Conservation (phyloP, 1,140 invertebrate species). For the Drosophila athabasca region DNA sequence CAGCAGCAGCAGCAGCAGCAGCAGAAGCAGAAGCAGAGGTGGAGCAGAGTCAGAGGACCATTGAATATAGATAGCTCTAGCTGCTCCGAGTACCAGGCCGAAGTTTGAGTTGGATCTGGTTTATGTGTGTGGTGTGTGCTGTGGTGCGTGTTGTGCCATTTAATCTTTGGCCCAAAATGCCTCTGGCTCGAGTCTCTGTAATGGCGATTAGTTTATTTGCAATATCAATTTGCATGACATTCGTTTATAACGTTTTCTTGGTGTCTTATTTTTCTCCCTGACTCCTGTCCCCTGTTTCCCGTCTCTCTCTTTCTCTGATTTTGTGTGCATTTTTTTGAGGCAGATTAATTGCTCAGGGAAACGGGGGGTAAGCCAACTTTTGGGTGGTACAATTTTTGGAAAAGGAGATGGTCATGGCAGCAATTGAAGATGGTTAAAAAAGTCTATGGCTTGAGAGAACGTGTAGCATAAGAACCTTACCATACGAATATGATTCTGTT, state of each 20-base stretch:
- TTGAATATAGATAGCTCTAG: slow-evolving; percentile 34
- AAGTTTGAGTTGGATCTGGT: slow-evolving; percentile 36
- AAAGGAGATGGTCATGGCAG: not conserved
- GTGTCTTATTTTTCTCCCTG: not conserved
- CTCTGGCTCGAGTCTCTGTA: slow-evolving; percentile 28
- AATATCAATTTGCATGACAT: slow-evolving; percentile 63
- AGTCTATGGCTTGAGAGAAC: too few species aligned
- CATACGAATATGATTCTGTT: too few species aligned
- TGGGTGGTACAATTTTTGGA: slow-evolving; percentile 9
- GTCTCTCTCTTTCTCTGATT: slow-evolving; percentile 8
- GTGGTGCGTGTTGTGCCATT: slow-evolving; percentile 48
- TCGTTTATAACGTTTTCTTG: slow-evolving; percentile 43
- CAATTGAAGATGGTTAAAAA: too few species aligned
- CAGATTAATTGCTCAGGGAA: slow-evolving; percentile 36
- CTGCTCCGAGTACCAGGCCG: not conserved
- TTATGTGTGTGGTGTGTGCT: not conserved
- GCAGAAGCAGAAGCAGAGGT: slow-evolving; percentile 3
- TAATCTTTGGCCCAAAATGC: slow-evolving; percentile 47
- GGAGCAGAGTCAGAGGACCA: slow-evolving; percentile 4
- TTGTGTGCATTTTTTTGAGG: not conserved
- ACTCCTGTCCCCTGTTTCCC: too few species aligned
- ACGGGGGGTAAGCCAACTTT: not conserved
- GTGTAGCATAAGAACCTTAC: too few species aligned
- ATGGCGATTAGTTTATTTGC: slow-evolving; percentile 62
- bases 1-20: slow-evolving; percentile 9